Evolutionary conservation across 2,797 vertebrate genomes (phyloP).

Genomic region (Bryconaethiops microstoma): DNA sequence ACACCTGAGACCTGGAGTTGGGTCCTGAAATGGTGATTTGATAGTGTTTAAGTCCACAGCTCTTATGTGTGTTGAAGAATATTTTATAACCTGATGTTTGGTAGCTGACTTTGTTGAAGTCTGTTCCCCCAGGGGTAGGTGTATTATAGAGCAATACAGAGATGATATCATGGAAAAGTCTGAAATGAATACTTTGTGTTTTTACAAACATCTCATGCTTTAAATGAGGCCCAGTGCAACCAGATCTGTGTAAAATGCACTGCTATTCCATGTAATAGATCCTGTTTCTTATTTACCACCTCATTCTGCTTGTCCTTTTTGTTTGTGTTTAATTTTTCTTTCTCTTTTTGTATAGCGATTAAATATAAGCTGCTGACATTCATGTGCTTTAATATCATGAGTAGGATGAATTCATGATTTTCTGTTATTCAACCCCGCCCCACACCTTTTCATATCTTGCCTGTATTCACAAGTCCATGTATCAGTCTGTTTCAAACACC

Average conservation of each 20-base stretch:
- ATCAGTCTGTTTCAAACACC: conserved; percentile 50
- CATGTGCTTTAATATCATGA: not conserved
- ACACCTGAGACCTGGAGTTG: conserved; percentile 44
- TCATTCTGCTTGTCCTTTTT: not conserved
- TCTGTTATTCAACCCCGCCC: not conserved
- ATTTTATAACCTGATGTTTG: conserved; percentile 47
- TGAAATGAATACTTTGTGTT: conserved; percentile 49
- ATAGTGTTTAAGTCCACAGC: conserved; percentile 47
- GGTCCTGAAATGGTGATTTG: conserved; percentile 35
- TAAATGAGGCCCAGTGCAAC: conserved; percentile 41
- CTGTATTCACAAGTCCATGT: not conserved
- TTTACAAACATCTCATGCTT: conserved; percentile 51
- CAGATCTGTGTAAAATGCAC: conserved; percentile 42
- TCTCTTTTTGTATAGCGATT: not conserved
- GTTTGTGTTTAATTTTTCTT: not conserved
- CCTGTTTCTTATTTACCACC: conserved; percentile 44
- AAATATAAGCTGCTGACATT: not conserved
- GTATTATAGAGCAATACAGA: conserved; percentile 31
- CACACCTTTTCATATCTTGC: not conserved
- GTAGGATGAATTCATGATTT: not conserved
- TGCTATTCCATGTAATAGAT: conserved; percentile 14
- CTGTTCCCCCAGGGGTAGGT: conserved; percentile 13
- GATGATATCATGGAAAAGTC: conserved; percentile 50
- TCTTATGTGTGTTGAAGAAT: conserved; percentile 42
- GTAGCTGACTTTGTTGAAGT: conserved; percentile 52